Base-by-base conservation (phyloP, 2,888 invertebrate genomes). In the Trachelus iudaicus region DNA sequence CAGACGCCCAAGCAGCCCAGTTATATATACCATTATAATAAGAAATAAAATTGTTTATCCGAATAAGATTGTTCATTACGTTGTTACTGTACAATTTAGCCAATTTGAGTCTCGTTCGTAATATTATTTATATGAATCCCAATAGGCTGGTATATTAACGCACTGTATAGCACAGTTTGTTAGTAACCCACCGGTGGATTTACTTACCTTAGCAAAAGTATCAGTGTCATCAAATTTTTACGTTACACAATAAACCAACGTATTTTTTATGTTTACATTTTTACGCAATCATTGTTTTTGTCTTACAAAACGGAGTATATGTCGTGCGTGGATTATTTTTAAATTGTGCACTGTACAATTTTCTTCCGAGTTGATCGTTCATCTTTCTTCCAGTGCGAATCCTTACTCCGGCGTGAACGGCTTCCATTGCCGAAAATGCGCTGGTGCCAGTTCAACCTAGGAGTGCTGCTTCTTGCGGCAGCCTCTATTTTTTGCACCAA, bases 1-100 rank as follows among this genome's bases (percentile, higher is more conserved):
- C 80, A 81, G n/a, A 35, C 83, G 11, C 74, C 73, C 9, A 76
- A 71, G 69, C 80, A 81, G 35, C 56, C 69, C 73, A 77, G 35
- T 56, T 56, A 81, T 71, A 82, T 81, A 78, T 83, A 77, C 73
- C 4, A 34, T 69, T 31, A 9, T 23, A 12, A 11, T 68, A 33
- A 30, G 23, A 68, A 75, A 15, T 31, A 68, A 31, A 69, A 68
- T 31, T 9, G 56, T 56, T 56, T 23, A 56, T 56, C 23, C 23
- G 56, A 56, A 9, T 56, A 56, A 56, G 56, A 56, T 56, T 56
- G 56, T 56, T 56, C 23, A 15, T 56, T 23, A 56, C 56, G 23
- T 56, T 56, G 56, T 23, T 56, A 56, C 56, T 23, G 6, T 56
- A 23, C 23, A 56, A 56, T 56, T 56, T 56, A 56, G 56, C 56